These are phyloP conservation scores for Calameuta pallipes DNA, from an alignment of 2,888 invertebrate genomes.

Conservation along the genomic window DNA sequence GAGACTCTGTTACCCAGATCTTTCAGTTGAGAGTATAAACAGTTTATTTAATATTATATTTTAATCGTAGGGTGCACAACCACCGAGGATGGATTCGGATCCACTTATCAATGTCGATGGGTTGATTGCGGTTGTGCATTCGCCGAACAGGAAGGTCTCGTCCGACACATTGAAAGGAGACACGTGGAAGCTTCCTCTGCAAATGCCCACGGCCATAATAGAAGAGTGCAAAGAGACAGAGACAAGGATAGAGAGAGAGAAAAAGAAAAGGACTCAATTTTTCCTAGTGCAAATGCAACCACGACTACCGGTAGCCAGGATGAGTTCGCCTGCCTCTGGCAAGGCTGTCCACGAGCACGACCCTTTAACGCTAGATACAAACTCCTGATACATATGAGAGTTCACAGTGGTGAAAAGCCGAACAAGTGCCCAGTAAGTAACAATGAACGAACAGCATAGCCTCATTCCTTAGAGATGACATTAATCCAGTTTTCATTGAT, in stretches of 20 bases:
- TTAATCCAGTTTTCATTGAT: neutral
- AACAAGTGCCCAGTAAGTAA: constrained; percentile 94
- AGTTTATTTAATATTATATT: constrained; percentile 4
- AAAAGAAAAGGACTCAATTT: constrained; percentile 22
- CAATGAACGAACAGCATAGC: neutral
- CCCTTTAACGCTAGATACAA: constrained; percentile 99
- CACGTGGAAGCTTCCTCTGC: constrained; percentile 79
- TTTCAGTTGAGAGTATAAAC: constrained; percentile 5
- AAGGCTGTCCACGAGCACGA: constrained; percentile 88
- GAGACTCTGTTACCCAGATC: neutral
- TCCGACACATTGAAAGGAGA: constrained; percentile 84
- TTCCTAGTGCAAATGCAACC: constrained; percentile 2
- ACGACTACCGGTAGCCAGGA: constrained; percentile 60
- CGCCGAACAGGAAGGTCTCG: constrained; percentile 81
- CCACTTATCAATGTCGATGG: constrained; percentile 81
- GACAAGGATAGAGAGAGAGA: constrained; percentile 43
- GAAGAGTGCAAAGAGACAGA: constrained; percentile 46
- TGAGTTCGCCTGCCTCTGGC: constrained; percentile 94
- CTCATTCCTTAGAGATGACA: neutral
- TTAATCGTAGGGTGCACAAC: constrained; percentile 30
- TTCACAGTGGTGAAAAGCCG: constrained; percentile 98
- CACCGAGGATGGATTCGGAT: constrained; percentile 42
- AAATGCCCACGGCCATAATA: constrained; percentile 44
- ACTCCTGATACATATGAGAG: constrained; percentile 94
- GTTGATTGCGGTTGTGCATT: constrained; percentile 85